These are phyloP conservation scores for Zosterops japonicus DNA, from an alignment of 2,113 vertebrate genomes.

Conservation along the genomic window DNA sequence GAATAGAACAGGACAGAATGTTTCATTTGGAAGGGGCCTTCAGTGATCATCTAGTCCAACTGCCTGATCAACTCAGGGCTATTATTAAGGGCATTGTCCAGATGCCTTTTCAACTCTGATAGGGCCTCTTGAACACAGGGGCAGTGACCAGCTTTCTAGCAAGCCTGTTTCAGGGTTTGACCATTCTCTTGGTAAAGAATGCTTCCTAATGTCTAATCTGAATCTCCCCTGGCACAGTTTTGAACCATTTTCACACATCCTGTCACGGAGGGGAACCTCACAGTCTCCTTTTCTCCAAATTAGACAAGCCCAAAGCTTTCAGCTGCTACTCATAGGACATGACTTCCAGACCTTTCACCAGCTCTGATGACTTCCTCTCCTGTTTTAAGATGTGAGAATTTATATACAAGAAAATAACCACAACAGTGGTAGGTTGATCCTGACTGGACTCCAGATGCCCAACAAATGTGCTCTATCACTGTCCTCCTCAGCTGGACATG, in stretches of 20 bases:
- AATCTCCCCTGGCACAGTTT: not conserved
- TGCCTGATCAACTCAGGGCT: not conserved
- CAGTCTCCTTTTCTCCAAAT: not conserved
- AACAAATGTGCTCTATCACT: not conserved
- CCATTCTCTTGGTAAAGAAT: not conserved
- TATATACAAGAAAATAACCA: not conserved
- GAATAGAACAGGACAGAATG: not conserved
- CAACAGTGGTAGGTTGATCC: not conserved
- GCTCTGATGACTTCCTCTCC: not conserved
- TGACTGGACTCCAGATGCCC: not conserved
- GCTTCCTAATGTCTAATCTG: not conserved
- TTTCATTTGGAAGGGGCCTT: not conserved
- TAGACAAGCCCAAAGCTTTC: not conserved
- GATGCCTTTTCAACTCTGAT: not conserved
- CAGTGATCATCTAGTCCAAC: rapidly evolving
- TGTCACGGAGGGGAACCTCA: not conserved
- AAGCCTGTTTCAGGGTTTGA: not conserved
- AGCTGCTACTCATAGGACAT: not conserved
- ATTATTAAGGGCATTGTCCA: not conserved
- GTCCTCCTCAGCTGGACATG: not conserved
- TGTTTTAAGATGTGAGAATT: not conserved
- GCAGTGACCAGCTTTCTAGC: not conserved
- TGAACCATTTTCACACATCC: rapidly evolving
- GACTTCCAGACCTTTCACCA: not conserved
- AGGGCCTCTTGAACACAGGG: not conserved